Base-by-base conservation (phyloP, 1,140 invertebrate species). In the Halyomorpha halys region DNA sequence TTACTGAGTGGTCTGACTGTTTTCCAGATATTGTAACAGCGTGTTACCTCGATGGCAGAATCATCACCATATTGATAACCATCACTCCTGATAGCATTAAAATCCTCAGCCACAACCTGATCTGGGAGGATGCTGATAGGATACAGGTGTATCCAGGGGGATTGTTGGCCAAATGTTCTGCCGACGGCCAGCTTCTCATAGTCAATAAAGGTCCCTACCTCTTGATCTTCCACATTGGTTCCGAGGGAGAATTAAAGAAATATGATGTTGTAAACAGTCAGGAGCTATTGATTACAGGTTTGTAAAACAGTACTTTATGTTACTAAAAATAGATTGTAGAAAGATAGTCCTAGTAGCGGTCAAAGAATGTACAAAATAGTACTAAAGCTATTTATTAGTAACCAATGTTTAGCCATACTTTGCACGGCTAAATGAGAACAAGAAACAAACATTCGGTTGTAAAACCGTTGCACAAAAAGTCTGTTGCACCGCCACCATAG, bases 71-170 rank as follows among this genome's bases (percentile, higher is more conserved):
- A n/a, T 6, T 49, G 21, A 4, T 49, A n/a, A 49, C 21, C n/a
- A 18, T 18, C n/a, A 21, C n/a, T 18, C 4, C 4, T 8, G 47
- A 49, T 19, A 11, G 21, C 2, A n/a, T 49, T 19, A 19, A 18
- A 19, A 13, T n/a, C 14, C 14, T 21, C n/a, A n/a, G n/a, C n/a
- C 21, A 19, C 16, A 11, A 18, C 14, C 3, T 49, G n/a, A 18
- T 49, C 21, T 49, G 47, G 47, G 47, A 49, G n/a, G 47, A 49
- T 5, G n/a, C 47, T 49, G 47, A 49, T 49, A 49, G 21, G 11
- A 49, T 49, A 19, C 47, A 49, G 47, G 47, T 49, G n/a, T 49
- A 49, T 49, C 21, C 47, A 49, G 47, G 47, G 21, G 47, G 47
- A 1, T 8, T 49, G 21, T 19, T 49, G 6, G 6, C 47, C 6